These are phyloP conservation scores for Macaca nemestrina DNA, from an alignment of 2,113 vertebrate species.

Conservation along the genomic window DNA sequence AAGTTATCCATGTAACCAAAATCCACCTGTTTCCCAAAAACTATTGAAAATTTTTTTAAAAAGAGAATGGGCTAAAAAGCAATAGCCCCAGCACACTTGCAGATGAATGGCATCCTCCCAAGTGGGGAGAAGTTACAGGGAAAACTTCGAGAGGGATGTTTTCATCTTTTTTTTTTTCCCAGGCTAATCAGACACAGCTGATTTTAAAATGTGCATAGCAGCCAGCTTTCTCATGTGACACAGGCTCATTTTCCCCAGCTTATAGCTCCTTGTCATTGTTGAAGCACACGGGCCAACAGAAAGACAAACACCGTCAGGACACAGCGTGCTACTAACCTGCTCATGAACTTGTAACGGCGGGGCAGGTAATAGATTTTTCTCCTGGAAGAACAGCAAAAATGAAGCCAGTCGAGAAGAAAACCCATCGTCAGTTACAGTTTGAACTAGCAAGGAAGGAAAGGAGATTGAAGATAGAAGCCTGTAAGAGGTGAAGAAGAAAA, in stretches of 20 bases:
- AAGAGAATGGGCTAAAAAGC: neutral
- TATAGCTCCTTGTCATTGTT: neutral
- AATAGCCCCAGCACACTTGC: neutral
- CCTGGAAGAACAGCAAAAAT: constrained; percentile 94
- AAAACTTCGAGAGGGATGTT: neutral
- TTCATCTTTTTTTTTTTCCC: neutral
- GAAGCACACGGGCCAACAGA: neutral
- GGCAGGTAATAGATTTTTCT: constrained; percentile 98
- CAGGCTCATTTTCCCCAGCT: neutral
- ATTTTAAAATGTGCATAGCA: neutral
- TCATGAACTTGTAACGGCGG: constrained; percentile 95
- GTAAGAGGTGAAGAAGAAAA: constrained; percentile 92
- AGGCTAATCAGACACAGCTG: neutral
- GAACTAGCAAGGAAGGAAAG: constrained; percentile 94
- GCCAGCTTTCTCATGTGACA: neutral
- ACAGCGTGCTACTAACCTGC: constrained; percentile 88
- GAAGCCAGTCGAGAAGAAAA: constrained; percentile 95
- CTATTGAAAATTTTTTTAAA: no score
- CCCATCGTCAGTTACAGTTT: constrained; percentile 93
- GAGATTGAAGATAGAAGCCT: constrained; percentile 94
- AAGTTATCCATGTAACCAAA: no score
- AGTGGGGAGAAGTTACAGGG: neutral
- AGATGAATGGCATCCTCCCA: neutral
- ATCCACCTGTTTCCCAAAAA: no score
- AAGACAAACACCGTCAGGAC: neutral